Evolutionary conservation across 2,888 invertebrate genomes (phyloP), one percentile per base, ranked within the genome.

Genomic region (Phaonia tiefii): DNA sequence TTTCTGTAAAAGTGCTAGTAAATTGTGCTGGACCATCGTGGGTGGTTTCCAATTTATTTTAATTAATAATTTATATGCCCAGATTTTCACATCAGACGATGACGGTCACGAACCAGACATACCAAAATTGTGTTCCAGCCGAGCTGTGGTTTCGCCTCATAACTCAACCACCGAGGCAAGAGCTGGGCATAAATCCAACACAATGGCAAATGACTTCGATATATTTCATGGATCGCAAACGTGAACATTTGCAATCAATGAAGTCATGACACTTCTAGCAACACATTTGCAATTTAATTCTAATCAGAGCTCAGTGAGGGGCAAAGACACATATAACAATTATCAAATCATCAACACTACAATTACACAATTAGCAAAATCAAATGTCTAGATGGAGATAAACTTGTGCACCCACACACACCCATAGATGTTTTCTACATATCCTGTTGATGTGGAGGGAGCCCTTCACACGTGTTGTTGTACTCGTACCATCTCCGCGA

Each of bases 341-440:
- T 66, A 66, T 22, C 56, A 74, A 44, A 58, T 46, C 17, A 56
- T 31, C 26, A 56, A 73, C 73, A 65, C 65, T 56, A 44, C 26
- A 15, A 66, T 73, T 51, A 66, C 17, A 37, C 17, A 37, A 54
- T 66, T 56, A 66, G 42, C 31, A 31, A 42, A 20, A n/a, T 22
- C 42, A 65, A 58, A 39, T 42, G 11, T 51, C 1, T 22, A 5
- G 2, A 7, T 13, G 10, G 8, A 54, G 54, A 54, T 54, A 54
- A 54, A 10, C 54, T 22, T 25, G 3, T 31, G 8, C 49, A 54
- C 13, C 22, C 4, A 49, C 25, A 25, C 46, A 17, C n/a, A 46
- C 46, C 1, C 46, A 46, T 31, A 31, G n/a, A n/a, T n/a, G n/a
- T n/a, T n/a, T n/a, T n/a, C n/a, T n/a, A n/a, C n/a, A 31, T 31